Evolutionary conservation across 2,113 vertebrate genomes (phyloP).

Genomic region (Parus major): DNA sequence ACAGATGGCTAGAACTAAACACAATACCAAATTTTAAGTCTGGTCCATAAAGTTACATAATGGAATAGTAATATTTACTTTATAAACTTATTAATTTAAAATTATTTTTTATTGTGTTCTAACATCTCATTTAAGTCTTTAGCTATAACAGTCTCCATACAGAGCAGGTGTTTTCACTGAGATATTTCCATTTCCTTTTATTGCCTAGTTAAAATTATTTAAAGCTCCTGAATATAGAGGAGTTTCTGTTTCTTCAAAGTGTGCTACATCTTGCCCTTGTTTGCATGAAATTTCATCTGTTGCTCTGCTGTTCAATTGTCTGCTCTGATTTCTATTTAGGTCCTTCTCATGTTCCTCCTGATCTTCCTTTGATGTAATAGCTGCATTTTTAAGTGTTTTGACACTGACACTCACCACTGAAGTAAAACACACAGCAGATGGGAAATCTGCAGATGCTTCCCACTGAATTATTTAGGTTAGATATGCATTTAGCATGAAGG

Average conservation of each 20-base stretch:
- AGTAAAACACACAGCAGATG: neutral
- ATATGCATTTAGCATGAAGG: neutral
- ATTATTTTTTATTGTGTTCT: neutral
- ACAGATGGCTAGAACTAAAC: neutral
- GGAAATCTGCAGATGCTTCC: neutral
- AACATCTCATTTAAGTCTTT: slow-evolving; percentile 6
- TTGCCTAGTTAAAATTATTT: slow-evolving; percentile 15
- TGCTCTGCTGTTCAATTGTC: neutral
- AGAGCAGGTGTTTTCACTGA: neutral
- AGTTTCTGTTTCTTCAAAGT: neutral
- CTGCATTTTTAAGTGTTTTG: neutral
- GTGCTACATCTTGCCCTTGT: neutral
- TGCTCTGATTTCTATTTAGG: neutral
- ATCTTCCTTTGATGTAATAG: neutral
- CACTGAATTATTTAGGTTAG: neutral
- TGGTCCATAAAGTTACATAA: neutral
- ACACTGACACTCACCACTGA: neutral
- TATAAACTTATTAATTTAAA: neutral
- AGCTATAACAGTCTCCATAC: neutral
- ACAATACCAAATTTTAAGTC: neutral
- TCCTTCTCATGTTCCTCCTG: neutral
- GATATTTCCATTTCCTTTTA: neutral
- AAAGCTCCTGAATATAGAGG: neutral
- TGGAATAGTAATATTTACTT: neutral
- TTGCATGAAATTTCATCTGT: neutral